Base-by-base conservation (phyloP, 2,113 vertebrate species). In the Callorhinus ursinus region DNA sequence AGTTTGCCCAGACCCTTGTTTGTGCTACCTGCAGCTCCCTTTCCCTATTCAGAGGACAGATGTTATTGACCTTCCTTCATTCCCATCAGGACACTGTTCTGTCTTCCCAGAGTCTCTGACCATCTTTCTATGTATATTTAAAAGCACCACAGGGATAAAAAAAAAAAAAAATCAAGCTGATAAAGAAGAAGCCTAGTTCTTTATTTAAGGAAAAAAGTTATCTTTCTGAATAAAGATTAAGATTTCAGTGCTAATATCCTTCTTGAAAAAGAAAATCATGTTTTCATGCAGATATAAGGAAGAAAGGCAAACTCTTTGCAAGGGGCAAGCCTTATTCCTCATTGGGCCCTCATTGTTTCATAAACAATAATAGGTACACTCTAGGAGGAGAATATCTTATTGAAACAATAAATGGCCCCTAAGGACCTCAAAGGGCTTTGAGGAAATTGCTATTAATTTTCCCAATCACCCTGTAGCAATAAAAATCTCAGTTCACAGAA, bases 381-480 rank as follows among this genome's bases (percentile, higher is more conserved):
- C 36, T 15, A 53, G 72, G 16, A 81, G 15, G 46, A 77, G 14
- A 76, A 33, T 88, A 39, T 93, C 63, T 90, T 61, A 22, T 49
- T 83, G 72, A 91, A 95, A 95, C n/a, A 95, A 93, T 82, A 96
- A 91, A 83, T 57, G 28, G 24, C 10, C 82, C n/a, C 91, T 69
- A 13, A 90, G 63, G 86, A 91, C 88, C 15, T 95, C 92, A 33
- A 80, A 96, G 49, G 59, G 49, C 31, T 81, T 72, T 93, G 42
- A 95, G 89, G 55, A 95, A 89, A 95, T 39, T 74, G 53, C 72
- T 90, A 57, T 90, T 79, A 51, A 42, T 93, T 96, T 93, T 96
- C 86, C 74, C 67, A 95, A 15, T 93, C 82, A 74, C 28, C 19
- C 2, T 69, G 65, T 81, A 69, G 59, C 77, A 95, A 72, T 74